Percentiles rank a stretch among this genome's conserved stretches.
Conservation (phyloP, 2,797 vertebrate species). For the Phrynocephalus forsythii region DNA sequence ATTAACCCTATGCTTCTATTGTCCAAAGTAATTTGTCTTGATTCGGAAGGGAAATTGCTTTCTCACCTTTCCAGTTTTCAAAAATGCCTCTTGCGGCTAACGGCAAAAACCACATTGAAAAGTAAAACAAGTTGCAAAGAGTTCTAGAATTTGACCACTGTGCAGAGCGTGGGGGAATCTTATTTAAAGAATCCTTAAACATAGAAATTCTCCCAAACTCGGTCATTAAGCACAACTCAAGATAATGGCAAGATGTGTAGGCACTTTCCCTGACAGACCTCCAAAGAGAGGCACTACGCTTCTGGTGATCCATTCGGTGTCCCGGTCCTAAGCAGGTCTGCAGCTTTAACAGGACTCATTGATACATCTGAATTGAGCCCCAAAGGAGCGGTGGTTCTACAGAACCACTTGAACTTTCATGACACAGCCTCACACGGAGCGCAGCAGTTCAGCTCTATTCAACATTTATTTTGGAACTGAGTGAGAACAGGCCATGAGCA, state of each 20-base stretch:
- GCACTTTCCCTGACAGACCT: neutral
- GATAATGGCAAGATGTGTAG: neutral
- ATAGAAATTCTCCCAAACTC: neutral
- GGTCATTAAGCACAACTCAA: neutral
- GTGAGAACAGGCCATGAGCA: too few relatives aligned
- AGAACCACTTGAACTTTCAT: neutral
- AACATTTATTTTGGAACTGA: neutral
- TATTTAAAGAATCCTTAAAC: neutral
- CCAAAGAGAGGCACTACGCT: neutral
- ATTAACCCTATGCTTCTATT: slow-evolving; percentile 1
- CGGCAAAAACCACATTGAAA: neutral
- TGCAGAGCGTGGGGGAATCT: too few relatives aligned
- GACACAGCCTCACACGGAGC: neutral
- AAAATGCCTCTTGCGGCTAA: neutral
- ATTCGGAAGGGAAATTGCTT: neutral
- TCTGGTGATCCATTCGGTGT: neutral
- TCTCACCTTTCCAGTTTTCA: neutral
- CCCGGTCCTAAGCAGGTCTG: neutral
- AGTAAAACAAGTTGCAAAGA: neutral
- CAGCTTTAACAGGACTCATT: neutral
- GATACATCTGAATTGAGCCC: neutral
- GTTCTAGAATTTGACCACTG: neutral
- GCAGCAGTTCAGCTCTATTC: neutral
- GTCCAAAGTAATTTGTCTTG: neutral
- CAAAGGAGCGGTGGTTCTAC: neutral